Conservation (phyloP, 2,797 vertebrate species). For the Pipistrellus nathusii region DNA sequence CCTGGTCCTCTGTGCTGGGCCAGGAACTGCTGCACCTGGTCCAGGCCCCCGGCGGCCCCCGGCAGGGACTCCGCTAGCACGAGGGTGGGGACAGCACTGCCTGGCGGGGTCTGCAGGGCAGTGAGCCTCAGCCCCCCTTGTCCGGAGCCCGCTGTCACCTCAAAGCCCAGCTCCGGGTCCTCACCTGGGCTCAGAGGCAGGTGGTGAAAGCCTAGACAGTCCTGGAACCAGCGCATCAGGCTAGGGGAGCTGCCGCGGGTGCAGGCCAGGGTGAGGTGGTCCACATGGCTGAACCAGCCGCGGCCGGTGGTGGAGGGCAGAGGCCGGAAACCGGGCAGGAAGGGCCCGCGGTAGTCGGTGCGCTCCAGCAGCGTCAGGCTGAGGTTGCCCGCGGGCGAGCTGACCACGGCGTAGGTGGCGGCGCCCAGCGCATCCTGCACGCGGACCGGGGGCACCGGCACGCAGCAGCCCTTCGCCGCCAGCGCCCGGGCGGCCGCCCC, state of each 20-base stretch:
- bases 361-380: conserved; percentile 94
- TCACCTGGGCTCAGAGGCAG: conserved; percentile 91
- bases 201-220: conserved; percentile 92
- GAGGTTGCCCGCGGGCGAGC: conserved; percentile 92
- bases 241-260: conserved; percentile 83
- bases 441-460: conserved; percentile 90
- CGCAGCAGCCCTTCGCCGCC: conserved; percentile 87
- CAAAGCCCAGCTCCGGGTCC: conserved; percentile 87
- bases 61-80: conserved; percentile 94
- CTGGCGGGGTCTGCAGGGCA: conserved; percentile 89
- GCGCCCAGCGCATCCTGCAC: conserved; percentile 88
- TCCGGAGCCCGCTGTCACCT: conserved; percentile 85
- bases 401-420: conserved; percentile 91
- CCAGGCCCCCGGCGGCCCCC: conserved; percentile 81
- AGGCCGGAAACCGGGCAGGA: conserved; percentile 92
- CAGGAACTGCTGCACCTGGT: conserved; percentile 95
- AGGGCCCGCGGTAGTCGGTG: conserved; percentile 88
- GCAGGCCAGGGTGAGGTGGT: conserved; percentile 95
- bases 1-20: conserved; percentile 91
- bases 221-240: conserved; percentile 93
- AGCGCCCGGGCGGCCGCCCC: conserved; percentile 87
- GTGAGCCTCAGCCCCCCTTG: conserved; percentile 93
- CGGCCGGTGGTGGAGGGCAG: background rate
- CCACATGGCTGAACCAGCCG: conserved; percentile 91
- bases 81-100: conserved; percentile 83